Evolutionary conservation across 2,888 invertebrate species (phyloP).

Genomic region (Rhamnusium bicolor): DNA sequence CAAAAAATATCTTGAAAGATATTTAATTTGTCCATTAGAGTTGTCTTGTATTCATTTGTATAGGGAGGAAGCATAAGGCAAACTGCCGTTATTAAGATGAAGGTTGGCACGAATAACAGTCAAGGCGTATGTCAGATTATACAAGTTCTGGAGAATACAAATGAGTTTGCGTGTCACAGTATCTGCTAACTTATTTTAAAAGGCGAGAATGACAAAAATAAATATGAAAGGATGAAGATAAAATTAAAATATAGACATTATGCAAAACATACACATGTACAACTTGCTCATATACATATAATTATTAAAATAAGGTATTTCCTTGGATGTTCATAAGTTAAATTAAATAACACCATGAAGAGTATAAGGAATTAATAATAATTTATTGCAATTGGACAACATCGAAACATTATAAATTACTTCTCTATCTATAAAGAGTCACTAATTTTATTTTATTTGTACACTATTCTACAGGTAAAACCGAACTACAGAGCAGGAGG

Average conservation of each 20-base stretch:
- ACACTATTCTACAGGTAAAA: too few relatives aligned
- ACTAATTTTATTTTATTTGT: too few relatives aligned
- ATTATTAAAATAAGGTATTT: slow-evolving; percentile 2
- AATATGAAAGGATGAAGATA: slow-evolving; percentile 6
- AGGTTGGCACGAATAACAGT: slow-evolving; percentile 41
- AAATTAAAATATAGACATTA: not conserved
- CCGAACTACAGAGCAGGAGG: too few relatives aligned
- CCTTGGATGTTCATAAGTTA: not conserved
- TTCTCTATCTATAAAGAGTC: too few relatives aligned
- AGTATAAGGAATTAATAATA: too few relatives aligned
- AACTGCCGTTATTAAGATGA: slow-evolving; percentile 21
- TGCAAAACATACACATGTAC: not conserved
- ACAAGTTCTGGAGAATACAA: slow-evolving; percentile 63
- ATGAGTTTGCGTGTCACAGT: slow-evolving; percentile 59
- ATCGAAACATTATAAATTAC: too few relatives aligned
- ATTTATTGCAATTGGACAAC: too few relatives aligned
- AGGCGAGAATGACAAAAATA: slow-evolving; percentile 25
- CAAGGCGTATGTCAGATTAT: slow-evolving; percentile 65
- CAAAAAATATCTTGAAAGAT: not conserved
- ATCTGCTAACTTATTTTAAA: slow-evolving; percentile 47
- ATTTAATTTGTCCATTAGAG: not conserved
- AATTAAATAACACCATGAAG: not conserved
- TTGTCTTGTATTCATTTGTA: not conserved
- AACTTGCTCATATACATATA: not conserved
- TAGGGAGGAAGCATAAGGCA: not conserved